Evolutionary conservation across 1,140 invertebrate species (phyloP), one percentile per base, ranked within the genome.

Genomic region (Anastatus disparis): DNA sequence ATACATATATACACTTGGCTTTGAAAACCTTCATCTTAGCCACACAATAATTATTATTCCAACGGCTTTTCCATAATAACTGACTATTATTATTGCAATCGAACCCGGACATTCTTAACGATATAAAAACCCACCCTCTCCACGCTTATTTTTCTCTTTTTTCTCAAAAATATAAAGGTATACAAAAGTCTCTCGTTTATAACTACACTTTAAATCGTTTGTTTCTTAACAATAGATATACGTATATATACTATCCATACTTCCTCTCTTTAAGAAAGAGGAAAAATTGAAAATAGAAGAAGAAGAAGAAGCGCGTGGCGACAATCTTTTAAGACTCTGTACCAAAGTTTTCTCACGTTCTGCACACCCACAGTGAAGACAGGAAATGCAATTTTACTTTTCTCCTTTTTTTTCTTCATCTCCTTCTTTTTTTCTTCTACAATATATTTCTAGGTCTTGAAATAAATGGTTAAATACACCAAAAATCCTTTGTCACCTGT

Each of bases 311-410:
- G 3, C 6, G 42, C 6, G 15, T 6, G 31, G 31, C 10, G 31
- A 35, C 31, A 35, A 35, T 24, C 48, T 4, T 40, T 27, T 66
- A 66, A 66, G 64, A 44, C 64, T 35, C 64, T 8, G n/a, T 26
- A 56, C 17, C 0, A 17, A 29, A 27, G 55, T 50, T 68, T 50
- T 50, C 53, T 68, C 65, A 68, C 65, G 65, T 68, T 48, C 56
- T 29, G 65, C 65, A 59, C 65, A 58, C 53, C 65, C 53, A 42
- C 55, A 7, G 65, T 7, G 53, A 42, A 55, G 3, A 6, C 4
- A 46, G 42, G 17, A 56, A 67, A 67, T 59, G 65, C 65, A 59
- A 68, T 68, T 59, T 68, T 29, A 20, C n/a, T n/a, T n/a, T n/a
- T n/a, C n/a, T n/a, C n/a, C n/a, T n/a, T n/a, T n/a, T n/a, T n/a